Evolutionary conservation across 2,888 invertebrate genomes (phyloP), one percentile per base, ranked within the genome.

Genomic region (Tachystola acroxantha): DNA sequence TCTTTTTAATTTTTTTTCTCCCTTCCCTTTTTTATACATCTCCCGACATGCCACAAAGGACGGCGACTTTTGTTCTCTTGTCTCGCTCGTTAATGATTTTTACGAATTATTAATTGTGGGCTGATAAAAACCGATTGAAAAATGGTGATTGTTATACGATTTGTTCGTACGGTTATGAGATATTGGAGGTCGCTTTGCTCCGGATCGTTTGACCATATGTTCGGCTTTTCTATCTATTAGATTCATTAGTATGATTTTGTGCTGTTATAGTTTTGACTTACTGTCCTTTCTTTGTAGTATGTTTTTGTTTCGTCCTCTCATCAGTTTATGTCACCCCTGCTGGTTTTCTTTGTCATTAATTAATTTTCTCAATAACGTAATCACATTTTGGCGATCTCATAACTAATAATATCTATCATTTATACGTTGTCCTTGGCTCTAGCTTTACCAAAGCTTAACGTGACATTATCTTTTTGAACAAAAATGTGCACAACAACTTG

Each of bases 11-110:
- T 61, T 63, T 68, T 68, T 67, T 64, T 61, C 53, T 41, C 46
- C 41, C 41, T 48, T 47, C 58, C 61, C 57, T 69, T 74, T 64
- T 62, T 73, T 72, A 65, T 65, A 63, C 62, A 55, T 54, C 51
- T 60, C 53, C 64, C 65, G 61, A 74, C 72, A 73, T 59, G 69
- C 63, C 73, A 76, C 78, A 80, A 82, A 81, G 71, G 77, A 75
- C 75, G 69, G 84, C 85, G 74, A 86, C 84, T 79, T 80, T 81
- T 82, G 82, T 82, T 79, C 82, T 73, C 77, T 65, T 76, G 81
- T 82, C 78, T 77, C 68, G 74, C 64, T 69, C 65, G 74, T 81
- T 86, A 86, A 86, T 85, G 86, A 85, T 84, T 82, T 82, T 81
- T 77, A 81, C 79, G 81, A 72, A 79, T 82, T 85, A 86, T 85